phyloP scores from a whole-genome alignment of 2,797 vertebrate genomes.

The Cirrhinus molitorella region DNA sequence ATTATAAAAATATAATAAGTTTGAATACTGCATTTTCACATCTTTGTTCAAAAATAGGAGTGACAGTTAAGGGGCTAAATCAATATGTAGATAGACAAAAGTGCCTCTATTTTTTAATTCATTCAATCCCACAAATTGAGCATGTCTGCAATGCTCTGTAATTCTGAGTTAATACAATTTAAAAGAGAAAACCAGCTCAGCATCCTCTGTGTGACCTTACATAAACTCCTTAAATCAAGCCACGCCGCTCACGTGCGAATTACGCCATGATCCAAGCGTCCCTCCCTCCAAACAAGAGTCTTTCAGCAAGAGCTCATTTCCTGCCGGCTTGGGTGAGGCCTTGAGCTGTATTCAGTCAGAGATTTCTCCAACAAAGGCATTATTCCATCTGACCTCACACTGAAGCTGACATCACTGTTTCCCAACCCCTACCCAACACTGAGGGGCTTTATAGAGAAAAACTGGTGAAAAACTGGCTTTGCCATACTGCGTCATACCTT shows the following conservation, averaged over 20 bases:
- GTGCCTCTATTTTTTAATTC: neutral
- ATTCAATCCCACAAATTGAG: neutral
- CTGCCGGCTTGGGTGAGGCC: slow-evolving; percentile 61
- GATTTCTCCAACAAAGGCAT: slow-evolving; percentile 63
- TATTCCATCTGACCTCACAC: slow-evolving; percentile 68
- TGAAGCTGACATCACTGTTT: slow-evolving; percentile 38
- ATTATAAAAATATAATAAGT: no score
- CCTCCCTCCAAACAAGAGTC: slow-evolving; percentile 54
- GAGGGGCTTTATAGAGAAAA: slow-evolving; percentile 27
- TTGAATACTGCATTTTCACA: neutral
- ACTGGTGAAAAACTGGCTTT: slow-evolving; percentile 14
- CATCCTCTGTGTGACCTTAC: neutral
- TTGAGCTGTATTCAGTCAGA: slow-evolving; percentile 58
- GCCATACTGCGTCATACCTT: slow-evolving; percentile 16
- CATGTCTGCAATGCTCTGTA: neutral
- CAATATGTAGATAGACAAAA: slow-evolving; percentile 5
- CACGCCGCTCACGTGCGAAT: slow-evolving; percentile 59
- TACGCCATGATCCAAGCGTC: slow-evolving; percentile 74
- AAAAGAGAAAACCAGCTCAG: neutral
- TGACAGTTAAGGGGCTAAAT: no score
- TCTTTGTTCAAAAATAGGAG: no score
- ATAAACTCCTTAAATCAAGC: slow-evolving; percentile 1
- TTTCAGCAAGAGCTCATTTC: slow-evolving; percentile 76
- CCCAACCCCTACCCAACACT: neutral
- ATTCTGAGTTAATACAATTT: neutral